phyloP scores from a whole-genome alignment of 2,113 vertebrate genomes.

The Callionymus lyra region DNA sequence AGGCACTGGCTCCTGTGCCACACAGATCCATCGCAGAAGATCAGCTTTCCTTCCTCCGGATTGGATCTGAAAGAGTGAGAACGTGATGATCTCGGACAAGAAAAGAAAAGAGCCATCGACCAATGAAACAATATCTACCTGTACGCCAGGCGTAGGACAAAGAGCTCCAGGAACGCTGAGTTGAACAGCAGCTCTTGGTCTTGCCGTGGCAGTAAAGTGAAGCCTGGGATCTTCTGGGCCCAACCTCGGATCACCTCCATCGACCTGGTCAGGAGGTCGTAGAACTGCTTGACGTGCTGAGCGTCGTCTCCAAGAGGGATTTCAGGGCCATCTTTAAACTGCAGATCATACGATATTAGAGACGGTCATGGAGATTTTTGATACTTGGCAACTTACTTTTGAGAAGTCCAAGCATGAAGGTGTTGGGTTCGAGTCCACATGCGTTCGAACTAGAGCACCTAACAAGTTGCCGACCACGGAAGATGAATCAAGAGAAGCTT shows the following conservation, averaged over 20 bases:
- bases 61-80: slow-evolving; percentile 73
- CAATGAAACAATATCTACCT: slow-evolving; percentile 62
- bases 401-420: slow-evolving; percentile 87
- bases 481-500: slow-evolving; percentile 76
- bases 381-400: slow-evolving; percentile 70
- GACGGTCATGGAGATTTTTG: too few species aligned
- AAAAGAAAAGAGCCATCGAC: not conserved
- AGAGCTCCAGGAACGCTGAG: slow-evolving; percentile 93
- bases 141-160: slow-evolving; percentile 88
- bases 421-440: slow-evolving; percentile 89
- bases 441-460: slow-evolving; percentile 85
- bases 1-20: slow-evolving; percentile 90
- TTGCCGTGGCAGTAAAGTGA: slow-evolving; percentile 77
- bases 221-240: slow-evolving; percentile 90
- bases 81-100: not conserved
- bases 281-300: slow-evolving; percentile 91
- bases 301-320: slow-evolving; percentile 84
- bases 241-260: slow-evolving; percentile 95
- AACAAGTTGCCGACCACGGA: slow-evolving; percentile 77
- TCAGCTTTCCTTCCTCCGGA: slow-evolving; percentile 86
- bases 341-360: not conserved
- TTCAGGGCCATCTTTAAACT: slow-evolving; percentile 87
- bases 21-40: slow-evolving; percentile 94
- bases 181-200: slow-evolving; percentile 97
- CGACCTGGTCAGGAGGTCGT: slow-evolving; percentile 87